Percentiles rank a stretch among this genome's conserved stretches.
Evolutionary conservation across 92 coral and sea anemone species (phyloP).

Genomic region (Muricea muricata): DNA sequence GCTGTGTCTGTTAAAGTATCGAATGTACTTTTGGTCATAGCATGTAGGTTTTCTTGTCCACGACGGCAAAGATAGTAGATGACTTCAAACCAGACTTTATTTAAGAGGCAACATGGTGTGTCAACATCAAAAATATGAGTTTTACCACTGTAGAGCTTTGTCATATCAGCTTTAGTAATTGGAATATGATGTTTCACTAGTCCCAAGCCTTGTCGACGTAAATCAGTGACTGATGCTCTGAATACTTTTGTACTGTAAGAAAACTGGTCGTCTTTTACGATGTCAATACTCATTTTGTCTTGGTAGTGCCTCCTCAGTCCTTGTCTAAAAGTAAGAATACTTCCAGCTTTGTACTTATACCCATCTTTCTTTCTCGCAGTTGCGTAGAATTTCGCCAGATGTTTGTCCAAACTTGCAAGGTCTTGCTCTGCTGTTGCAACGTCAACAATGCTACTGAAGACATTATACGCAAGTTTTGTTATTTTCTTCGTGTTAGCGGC

Average conservation of each 20-base stretch:
- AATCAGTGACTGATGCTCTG: background rate
- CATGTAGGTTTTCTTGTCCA: background rate
- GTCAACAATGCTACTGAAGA: background rate
- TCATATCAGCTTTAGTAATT: background rate
- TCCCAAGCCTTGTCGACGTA: conserved; percentile 8
- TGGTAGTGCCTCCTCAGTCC: background rate
- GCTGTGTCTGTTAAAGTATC: background rate
- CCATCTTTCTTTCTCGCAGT: background rate
- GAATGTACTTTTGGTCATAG: background rate
- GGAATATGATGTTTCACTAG: background rate
- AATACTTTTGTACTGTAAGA: background rate
- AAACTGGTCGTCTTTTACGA: background rate
- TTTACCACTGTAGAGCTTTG: conserved; percentile 3
- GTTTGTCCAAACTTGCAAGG: background rate
- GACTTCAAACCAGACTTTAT: background rate
- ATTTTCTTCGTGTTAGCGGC: background rate
- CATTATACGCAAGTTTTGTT: background rate
- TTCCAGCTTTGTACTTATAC: background rate
- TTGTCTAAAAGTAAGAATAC: background rate
- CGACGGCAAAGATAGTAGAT: background rate
- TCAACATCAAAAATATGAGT: background rate
- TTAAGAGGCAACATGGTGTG: background rate
- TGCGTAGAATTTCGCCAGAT: background rate
- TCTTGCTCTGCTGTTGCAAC: background rate
- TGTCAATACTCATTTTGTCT: background rate